Evolutionary conservation across 2,113 vertebrate species (phyloP), one percentile per base, ranked within the genome.

Genomic region (Atlantisia rogersi): DNA sequence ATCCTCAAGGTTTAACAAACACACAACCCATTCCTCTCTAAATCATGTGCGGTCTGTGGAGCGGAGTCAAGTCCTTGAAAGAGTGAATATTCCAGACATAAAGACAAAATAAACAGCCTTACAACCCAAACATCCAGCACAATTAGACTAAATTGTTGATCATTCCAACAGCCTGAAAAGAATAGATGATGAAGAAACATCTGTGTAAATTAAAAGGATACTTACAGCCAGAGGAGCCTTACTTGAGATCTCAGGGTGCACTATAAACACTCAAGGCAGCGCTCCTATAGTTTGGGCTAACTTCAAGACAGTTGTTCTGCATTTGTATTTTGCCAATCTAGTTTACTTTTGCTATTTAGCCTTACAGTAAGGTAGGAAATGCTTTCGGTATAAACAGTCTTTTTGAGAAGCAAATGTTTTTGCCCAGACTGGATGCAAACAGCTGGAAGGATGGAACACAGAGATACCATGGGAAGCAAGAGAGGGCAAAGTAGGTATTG

Each of bases 111-210:
- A 97, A 97, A 97, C 93, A 94, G 87, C 73, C 86, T 65, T 62
- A 87, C 95, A 97, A 73, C 94, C 96, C 95, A 97, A 97, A 97
- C 97, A 97, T 89, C 95, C 92, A 7, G 71, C 88, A 95, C 93
- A 92, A 97, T 96, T 90, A 97, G 97, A 97, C 96, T 97, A 97
- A 97, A 97, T 84, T 97, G 97, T 97, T 97, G 96, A 96, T 97
- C 96, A 96, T 97, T 97, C 97, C 96, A 96, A 94, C 22, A 78
- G 94, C 74, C 95, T 63, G 15, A 82, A 91, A 91, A 94, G 94
- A 97, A 97, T 89, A 93, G 96, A 96, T 93, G 80, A 94, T 94
- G 95, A 90, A 97, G 95, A 90, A 96, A 96, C 91, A 95, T 96
- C 95, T 96, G 96, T 91, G 88, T 94, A 97, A 92, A 97, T 96